These are phyloP conservation scores for Epizoanthus rinbou DNA, from an alignment of 92 coral and sea anemone species.

Conservation along the genomic window DNA sequence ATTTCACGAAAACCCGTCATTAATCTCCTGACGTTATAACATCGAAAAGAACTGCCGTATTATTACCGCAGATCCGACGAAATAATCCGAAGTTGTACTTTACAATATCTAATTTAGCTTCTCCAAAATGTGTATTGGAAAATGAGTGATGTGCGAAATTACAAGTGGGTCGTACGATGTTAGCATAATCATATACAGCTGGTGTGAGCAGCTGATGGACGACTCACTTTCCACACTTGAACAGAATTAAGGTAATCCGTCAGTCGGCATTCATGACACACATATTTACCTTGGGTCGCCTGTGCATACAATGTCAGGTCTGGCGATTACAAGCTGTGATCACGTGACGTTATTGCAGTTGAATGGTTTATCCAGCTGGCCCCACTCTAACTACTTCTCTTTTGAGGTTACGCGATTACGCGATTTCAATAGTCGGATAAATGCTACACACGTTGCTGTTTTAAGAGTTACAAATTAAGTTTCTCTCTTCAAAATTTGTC, in stretches of 20 bases:
- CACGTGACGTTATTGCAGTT: background rate
- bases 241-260: background rate
- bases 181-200: conserved; percentile 15
- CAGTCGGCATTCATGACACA: background rate
- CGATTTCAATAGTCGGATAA: background rate
- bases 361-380: conserved; percentile 28
- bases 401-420: background rate
- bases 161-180: too few relatives aligned
- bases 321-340: background rate
- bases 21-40: too few relatives aligned
- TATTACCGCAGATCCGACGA: too few relatives aligned
- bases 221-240: background rate
- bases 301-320: background rate
- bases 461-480: background rate
- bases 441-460: background rate
- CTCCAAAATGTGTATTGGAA: too few relatives aligned
- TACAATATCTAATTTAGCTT: too few relatives aligned
- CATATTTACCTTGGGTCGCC: background rate
- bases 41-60: too few relatives aligned
- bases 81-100: too few relatives aligned
- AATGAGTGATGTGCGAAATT: too few relatives aligned
- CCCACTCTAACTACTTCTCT: background rate
- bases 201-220: background rate
- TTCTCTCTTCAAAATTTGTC: background rate
- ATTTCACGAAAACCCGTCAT: too few relatives aligned